phyloP scores from a whole-genome alignment of 2,797 vertebrate species.

The Catamblyrhynchus diadema region DNA sequence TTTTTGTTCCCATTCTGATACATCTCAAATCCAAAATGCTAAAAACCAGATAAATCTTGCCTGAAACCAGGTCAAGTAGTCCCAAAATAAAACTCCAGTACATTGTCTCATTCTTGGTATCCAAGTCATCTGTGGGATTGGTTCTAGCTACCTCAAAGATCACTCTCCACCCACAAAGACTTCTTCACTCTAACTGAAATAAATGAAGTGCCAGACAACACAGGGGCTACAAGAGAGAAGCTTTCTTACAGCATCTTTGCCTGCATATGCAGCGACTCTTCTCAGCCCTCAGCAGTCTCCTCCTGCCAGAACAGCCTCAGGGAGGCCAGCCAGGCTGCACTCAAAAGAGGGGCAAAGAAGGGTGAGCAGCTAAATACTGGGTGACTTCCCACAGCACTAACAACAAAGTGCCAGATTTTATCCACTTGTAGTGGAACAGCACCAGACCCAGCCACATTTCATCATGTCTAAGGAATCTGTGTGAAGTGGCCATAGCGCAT shows the following conservation, averaged over 20 bases:
- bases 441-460: not conserved
- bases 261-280: not conserved
- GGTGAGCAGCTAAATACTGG: not conserved
- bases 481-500: not conserved
- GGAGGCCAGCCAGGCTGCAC: not conserved
- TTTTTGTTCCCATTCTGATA: not conserved
- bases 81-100: slow-evolving; percentile 11
- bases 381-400: not conserved
- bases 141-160: not conserved
- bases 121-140: not conserved
- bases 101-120: not conserved
- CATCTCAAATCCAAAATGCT: not conserved
- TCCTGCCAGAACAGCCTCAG: not conserved
- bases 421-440: not conserved
- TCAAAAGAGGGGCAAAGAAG: not conserved
- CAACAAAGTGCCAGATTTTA: not conserved
- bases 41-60: not conserved
- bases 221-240: not conserved
- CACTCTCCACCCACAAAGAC: slow-evolving; percentile 20
- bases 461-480: not conserved
- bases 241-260: not conserved
- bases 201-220: slow-evolving; percentile 34
- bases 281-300: not conserved
- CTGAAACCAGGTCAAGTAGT: slow-evolving; percentile 24
- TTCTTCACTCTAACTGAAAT: slow-evolving; percentile 20